Evolutionary conservation across 2,797 vertebrate species (phyloP).

Genomic region (Helicolenus hilgendorfi): DNA sequence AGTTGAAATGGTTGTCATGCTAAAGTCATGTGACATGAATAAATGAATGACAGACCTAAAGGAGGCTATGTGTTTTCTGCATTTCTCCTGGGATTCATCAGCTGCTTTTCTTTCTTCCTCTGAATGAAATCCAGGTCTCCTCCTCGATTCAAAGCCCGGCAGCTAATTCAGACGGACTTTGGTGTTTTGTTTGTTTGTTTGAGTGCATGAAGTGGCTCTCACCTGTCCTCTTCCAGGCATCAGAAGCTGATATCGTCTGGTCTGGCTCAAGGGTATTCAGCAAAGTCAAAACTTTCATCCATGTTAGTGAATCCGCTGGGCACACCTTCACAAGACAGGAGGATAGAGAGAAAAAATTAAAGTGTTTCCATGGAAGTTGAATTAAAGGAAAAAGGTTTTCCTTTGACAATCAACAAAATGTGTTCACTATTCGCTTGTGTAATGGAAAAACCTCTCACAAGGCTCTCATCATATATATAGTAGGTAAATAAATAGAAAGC

Average conservation of each 20-base stretch:
- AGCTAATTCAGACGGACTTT: constrained; percentile 13
- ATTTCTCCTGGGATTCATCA: constrained; percentile 13
- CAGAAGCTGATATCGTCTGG: constrained; percentile 2
- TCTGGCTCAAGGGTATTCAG: constrained; percentile 1
- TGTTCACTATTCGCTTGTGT: background rate
- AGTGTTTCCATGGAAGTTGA: background rate
- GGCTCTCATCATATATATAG: background rate
- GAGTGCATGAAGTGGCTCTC: constrained; percentile 16
- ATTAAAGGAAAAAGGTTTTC: background rate
- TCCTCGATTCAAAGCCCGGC: constrained; percentile 31
- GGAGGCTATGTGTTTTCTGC: background rate
- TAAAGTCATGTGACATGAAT: background rate
- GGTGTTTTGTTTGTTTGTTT: background rate
- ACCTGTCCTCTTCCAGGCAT: constrained; percentile 22
- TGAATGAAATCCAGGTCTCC: constrained; percentile 32
- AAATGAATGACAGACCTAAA: constrained; percentile 2
- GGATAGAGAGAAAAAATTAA: background rate
- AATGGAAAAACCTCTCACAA: background rate
- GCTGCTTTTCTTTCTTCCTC: constrained; percentile 4
- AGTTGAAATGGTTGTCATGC: background rate
- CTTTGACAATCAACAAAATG: background rate
- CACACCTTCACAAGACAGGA: background rate
- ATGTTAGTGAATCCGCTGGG: background rate
- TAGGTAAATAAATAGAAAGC: background rate
- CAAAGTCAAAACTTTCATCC: background rate